Base-by-base conservation (phyloP, 1,140 invertebrate genomes). In the Mesaphorura yosii region DNA sequence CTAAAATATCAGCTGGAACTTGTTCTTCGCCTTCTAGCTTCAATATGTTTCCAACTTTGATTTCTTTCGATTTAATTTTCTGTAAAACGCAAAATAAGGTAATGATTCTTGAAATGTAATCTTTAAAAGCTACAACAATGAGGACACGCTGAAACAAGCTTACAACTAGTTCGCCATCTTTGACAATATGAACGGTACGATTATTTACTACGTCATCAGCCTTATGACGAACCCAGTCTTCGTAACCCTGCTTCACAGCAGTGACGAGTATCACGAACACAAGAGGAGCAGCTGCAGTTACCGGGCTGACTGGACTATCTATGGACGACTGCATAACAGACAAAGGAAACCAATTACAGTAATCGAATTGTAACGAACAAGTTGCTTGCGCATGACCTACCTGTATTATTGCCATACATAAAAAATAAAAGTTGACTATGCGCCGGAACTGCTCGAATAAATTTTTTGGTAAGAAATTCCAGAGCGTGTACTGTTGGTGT, bases 361-460 rank as follows among this genome's bases (percentile, higher is more conserved):
- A 34, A 34, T 34, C n/a, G n/a, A 34, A 34, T n/a, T n/a, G n/a
- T 10, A 34, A 34, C n/a, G 31, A 34, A 10, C 10, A 34, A 34
- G 10, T 34, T 10, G 31, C n/a, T 34, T 34, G n/a, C 31, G 31
- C n/a, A 34, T 12, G 27, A 72, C 72, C 72, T 67, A 83, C 81
- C 74, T 81, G 74, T 51, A 86, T 76, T n/a, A 86, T 66, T 12
- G 77, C 76, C 48, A 84, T 77, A 41, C 80, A 70, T 0, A 89
- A 72, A 63, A 91, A 91, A 65, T 88, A 91, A 63, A 88, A 86
- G 70, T 89, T 90, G 22, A 84, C 86, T 26, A 88, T 71, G 53
- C 87, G 73, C 2, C 83, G 74, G 67, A 91, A 88, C 69, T 91
- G 87, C 65, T 89, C 85, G 61, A 81, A 78, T 27, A 91, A 66